A percentile compares a stretch with the other conserved stretches of the same genome.
Conservation (phyloP, 2,113 vertebrate species). For the Ophiodon elongatus region DNA sequence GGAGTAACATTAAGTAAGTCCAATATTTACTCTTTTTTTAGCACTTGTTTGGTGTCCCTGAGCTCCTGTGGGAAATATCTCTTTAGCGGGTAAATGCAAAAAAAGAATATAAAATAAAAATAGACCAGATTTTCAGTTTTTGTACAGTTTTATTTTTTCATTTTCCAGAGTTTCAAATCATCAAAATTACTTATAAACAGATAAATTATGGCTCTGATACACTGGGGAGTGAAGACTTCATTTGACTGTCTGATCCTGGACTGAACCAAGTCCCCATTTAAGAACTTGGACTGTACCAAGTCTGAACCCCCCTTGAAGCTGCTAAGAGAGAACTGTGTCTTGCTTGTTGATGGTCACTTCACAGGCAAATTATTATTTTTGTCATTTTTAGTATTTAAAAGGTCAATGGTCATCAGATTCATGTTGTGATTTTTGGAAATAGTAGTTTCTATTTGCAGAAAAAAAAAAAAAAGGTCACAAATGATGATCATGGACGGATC, state of each 20-base stretch:
- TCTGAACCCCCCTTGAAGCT: slow-evolving; percentile 26
- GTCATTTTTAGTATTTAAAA: background rate
- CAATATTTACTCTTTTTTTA: no score
- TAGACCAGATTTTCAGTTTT: slow-evolving; percentile 46
- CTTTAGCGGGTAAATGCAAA: background rate
- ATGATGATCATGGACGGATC: background rate
- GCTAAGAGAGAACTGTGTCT: background rate
- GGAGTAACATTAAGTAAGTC: background rate
- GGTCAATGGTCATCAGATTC: background rate
- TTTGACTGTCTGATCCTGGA: slow-evolving; percentile 37
- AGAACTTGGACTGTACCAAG: slow-evolving; percentile 14
- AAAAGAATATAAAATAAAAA: background rate
- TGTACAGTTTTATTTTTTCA: slow-evolving; percentile 71
- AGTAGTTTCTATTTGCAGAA: background rate
- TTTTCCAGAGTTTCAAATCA: slow-evolving; percentile 66
- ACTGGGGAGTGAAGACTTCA: slow-evolving; percentile 51
- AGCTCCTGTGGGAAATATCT: background rate
- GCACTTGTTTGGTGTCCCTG: background rate
- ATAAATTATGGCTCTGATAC: slow-evolving; percentile 76
- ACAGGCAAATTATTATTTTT: fast-evolving
- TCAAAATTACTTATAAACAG: slow-evolving; percentile 72
- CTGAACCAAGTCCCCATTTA: slow-evolving; percentile 14
- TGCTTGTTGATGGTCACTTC: background rate
- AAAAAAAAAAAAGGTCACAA: background rate
- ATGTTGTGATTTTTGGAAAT: background rate